Evolutionary conservation across 2,113 vertebrate species (phyloP).

Genomic region (Dicerorhinus sumatrensis): DNA sequence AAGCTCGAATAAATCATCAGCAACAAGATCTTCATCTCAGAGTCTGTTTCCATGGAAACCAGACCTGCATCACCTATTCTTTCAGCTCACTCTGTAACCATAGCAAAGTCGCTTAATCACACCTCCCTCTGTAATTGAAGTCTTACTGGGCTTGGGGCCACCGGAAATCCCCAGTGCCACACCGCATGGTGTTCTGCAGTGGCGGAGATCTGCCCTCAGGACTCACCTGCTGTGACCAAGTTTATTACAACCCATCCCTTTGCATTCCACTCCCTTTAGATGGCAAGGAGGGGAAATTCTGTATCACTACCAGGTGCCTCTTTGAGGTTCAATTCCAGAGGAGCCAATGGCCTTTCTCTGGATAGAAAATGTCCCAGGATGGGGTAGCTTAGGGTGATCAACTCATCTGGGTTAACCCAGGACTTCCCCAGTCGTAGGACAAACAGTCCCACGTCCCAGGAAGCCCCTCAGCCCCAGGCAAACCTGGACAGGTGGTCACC

Average conservation of each 20-base stretch:
- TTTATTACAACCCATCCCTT: background rate
- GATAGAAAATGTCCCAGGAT: background rate
- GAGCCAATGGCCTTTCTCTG: background rate
- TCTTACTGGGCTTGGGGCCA: background rate
- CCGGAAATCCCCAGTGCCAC: background rate
- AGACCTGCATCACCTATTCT: constrained; percentile 62
- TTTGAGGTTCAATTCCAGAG: background rate
- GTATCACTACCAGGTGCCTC: background rate
- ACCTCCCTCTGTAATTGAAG: constrained; percentile 37
- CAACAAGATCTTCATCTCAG: constrained; percentile 60
- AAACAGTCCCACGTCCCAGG: background rate
- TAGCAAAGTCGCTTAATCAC: constrained; percentile 63
- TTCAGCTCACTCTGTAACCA: constrained; percentile 63
- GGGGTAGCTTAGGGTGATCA: background rate
- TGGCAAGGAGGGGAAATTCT: background rate
- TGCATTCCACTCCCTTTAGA: background rate
- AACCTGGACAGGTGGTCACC: background rate
- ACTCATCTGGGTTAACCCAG: background rate
- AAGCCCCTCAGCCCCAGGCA: background rate
- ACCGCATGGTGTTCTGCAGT: background rate
- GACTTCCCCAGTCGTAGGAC: background rate
- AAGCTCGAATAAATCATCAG: constrained; percentile 71
- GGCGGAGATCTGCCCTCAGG: background rate
- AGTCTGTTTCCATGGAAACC: constrained; percentile 75
- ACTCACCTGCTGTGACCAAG: background rate